Conservation (phyloP, 2,113 vertebrate genomes). For the Argyrosomus japonicus region DNA sequence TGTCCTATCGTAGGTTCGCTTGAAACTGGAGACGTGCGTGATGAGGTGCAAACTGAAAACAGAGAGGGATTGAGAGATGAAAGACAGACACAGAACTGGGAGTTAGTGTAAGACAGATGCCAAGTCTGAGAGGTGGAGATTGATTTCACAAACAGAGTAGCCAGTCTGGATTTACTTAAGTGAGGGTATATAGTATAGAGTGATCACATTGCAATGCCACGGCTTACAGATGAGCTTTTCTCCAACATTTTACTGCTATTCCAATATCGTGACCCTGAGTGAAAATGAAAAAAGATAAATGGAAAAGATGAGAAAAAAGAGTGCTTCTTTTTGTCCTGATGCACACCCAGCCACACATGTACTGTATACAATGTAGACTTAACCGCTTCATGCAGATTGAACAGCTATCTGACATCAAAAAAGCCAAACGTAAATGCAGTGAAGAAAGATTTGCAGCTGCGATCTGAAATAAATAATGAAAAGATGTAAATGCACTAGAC, state of each 20-base stretch:
- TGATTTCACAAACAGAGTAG: slow-evolving; percentile 46
- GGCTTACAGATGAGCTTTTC: slow-evolving; percentile 13
- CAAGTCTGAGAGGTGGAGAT: slow-evolving; percentile 41
- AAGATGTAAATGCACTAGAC: neutral
- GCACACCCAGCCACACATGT: neutral
- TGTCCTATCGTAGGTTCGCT: slow-evolving; percentile 1
- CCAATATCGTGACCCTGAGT: slow-evolving; percentile 16
- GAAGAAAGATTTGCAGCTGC: neutral
- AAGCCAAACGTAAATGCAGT: neutral
- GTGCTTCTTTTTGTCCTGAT: neutral
- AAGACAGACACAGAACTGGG: slow-evolving; percentile 31
- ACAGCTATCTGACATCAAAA: neutral
- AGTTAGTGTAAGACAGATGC: slow-evolving; percentile 34
- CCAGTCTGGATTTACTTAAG: slow-evolving; percentile 57
- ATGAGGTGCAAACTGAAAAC: slow-evolving; percentile 53
- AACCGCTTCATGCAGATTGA: neutral
- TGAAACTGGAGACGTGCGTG: neutral
- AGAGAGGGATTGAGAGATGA: slow-evolving; percentile 34
- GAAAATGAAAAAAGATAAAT: neutral
- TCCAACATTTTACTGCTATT: neutral
- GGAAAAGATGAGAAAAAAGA: neutral
- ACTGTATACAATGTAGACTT: neutral
- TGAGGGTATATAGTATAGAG: slow-evolving; percentile 28
- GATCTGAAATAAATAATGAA: neutral
- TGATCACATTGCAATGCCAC: slow-evolving; percentile 30